Percentiles rank a stretch among this genome's conserved stretches.
These are phyloP conservation scores for Protomyctophum bolini DNA, from an alignment of 2,113 vertebrate species.

Conservation along the genomic window DNA sequence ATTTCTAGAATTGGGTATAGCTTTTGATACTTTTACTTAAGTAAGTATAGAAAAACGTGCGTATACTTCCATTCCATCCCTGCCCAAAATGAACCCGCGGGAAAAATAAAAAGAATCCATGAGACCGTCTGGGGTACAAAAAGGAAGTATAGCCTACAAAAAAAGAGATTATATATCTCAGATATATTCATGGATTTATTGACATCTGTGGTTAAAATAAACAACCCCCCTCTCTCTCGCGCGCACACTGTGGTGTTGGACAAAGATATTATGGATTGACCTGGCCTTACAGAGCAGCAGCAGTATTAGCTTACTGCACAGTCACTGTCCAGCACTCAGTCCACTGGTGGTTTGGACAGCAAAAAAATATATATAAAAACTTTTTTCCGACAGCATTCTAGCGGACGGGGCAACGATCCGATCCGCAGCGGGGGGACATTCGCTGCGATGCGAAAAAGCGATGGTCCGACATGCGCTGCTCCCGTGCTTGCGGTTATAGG, in stretches of 20 bases:
- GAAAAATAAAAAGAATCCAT: conserved; percentile 26
- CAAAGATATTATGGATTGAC: conserved; percentile 60
- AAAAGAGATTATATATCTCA: not conserved
- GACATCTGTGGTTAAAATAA: conserved; percentile 24
- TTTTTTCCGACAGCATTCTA: no score
- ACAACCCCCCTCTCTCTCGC: not conserved
- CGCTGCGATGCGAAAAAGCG: no score
- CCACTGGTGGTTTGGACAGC: no score
- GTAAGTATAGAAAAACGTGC: no score
- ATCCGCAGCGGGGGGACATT: no score
- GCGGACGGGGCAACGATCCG: no score
- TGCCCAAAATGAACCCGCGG: conserved; percentile 18
- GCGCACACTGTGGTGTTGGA: conserved; percentile 28
- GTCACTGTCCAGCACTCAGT: not conserved
- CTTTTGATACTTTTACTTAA: no score
- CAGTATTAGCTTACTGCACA: conserved; percentile 42
- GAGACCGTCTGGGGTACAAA: conserved; percentile 36
- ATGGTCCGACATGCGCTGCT: no score
- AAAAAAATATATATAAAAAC: no score
- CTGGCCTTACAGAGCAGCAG: conserved; percentile 28
- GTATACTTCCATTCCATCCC: not conserved
- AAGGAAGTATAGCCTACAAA: conserved; percentile 4
- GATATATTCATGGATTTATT: conserved; percentile 29
- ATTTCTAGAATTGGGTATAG: no score
- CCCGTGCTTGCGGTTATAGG: no score